A percentile compares a stretch with the other conserved stretches of the same genome.
phyloP scores from a whole-genome alignment of 2,797 vertebrate species.

The Acropternis orthonyx region DNA sequence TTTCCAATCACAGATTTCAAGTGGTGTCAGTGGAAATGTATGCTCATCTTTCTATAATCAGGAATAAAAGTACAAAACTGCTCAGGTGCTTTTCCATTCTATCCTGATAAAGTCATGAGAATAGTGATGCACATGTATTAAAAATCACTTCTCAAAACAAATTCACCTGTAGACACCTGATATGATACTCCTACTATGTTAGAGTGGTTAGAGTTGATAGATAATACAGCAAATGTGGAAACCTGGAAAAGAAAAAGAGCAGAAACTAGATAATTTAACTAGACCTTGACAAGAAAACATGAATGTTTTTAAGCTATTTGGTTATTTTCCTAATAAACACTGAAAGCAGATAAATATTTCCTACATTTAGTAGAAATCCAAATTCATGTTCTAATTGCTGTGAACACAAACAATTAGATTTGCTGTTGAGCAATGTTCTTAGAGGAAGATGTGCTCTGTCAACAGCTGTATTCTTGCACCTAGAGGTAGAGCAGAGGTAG shows the following conservation, averaged over 20 bases:
- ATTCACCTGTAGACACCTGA: accelerated
- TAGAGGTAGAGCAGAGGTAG: neutral
- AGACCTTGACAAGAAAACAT: neutral
- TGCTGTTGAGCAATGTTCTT: neutral
- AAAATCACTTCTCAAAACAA: neutral
- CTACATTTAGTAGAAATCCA: neutral
- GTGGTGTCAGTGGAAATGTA: neutral
- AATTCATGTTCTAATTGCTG: neutral
- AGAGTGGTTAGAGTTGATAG: neutral
- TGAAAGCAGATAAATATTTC: neutral
- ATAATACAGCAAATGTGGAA: neutral
- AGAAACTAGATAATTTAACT: neutral
- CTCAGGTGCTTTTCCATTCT: neutral
- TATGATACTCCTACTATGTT: neutral
- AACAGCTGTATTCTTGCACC: neutral
- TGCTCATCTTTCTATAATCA: neutral
- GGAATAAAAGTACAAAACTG: neutral
- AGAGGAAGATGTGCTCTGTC: neutral
- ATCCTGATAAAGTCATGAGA: neutral
- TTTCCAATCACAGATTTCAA: neutral
- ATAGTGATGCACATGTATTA: neutral
- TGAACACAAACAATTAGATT: neutral
- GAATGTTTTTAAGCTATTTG: neutral
- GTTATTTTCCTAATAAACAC: neutral
- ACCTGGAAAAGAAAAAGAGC: neutral